Evolutionary conservation across 2,113 vertebrate species (phyloP), one percentile per base, ranked within the genome.

Genomic region (Pleuronectes platessa): DNA sequence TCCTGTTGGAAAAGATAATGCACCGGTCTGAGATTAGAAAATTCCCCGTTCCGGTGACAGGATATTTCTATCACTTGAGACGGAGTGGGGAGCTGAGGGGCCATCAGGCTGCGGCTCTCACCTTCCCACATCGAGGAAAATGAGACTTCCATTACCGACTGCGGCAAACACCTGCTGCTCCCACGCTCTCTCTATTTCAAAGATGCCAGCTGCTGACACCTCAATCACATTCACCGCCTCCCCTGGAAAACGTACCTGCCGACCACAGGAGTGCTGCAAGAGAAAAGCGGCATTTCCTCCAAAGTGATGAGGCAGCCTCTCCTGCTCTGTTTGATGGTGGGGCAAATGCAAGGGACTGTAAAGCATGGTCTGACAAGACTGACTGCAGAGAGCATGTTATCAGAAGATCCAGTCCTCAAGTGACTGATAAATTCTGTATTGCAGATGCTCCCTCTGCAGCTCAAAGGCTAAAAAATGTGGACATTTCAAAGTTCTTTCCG

Each of bases 141-240:
- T 88, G 88, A 92, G 90, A 91, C 90, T 93, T 93, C 84, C 90
- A 93, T 93, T 93, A 92, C 89, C 2, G 79, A 74, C 86, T 74
- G 79, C 73, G 72, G 72, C 86, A 86, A 86, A 86, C 91, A 91
- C 90, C 89, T 90, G 90, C 86, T 86, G 87, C 90, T 86, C 79
- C 66, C 78, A 67, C 86, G 82, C 69, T 83, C 68, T 81, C 89
- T 81, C 89, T 92, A 93, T 91, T 92, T 89, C 90, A 83, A 86
- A 90, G 82, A 91, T 88, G 87, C 84, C 87, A 87, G 82, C 82
- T 85, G 84, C 84, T 93, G 92, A 94, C 93, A 91, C 90, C 88
- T 92, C 92, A 92, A 90, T 93, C 88, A 92, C 89, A 84, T 89
- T 88, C 86, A 73, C 69, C 20, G 63, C 82, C 86, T 86, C 67